Percentiles rank a stretch among this genome's conserved stretches.
Conservation (phyloP, 1,140 invertebrate species). For the Platyscapa corneri region DNA sequence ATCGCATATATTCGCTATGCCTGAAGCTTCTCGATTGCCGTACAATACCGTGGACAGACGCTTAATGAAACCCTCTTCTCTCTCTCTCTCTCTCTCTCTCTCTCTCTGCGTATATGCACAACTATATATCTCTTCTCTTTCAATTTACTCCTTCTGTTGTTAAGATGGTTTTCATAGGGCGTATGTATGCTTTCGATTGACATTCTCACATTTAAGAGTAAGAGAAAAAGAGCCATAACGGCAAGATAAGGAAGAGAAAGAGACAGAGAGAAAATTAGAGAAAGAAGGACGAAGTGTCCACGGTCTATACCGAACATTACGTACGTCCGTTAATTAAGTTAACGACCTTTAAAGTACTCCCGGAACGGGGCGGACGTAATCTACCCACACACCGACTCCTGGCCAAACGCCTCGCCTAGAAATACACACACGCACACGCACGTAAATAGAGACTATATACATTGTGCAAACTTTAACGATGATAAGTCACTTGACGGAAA, state of each 20-base stretch:
- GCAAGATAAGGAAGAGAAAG: slow-evolving; percentile 19
- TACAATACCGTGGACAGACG: slow-evolving; percentile 13
- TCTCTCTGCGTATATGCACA: no score
- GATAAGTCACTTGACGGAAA: slow-evolving; percentile 52
- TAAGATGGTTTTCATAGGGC: background rate
- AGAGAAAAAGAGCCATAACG: background rate
- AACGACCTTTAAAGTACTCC: slow-evolving; percentile 65
- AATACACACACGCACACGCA: background rate
- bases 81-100: background rate
- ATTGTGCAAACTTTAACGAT: slow-evolving; percentile 44
- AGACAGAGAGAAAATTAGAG: background rate
- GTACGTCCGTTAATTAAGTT: slow-evolving; percentile 68
- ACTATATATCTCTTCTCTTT: background rate
- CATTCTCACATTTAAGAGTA: background rate
- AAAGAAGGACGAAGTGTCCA: background rate
- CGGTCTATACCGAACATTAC: slow-evolving; percentile 58
- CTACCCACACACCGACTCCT: slow-evolving; percentile 40
- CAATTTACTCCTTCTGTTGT: background rate
- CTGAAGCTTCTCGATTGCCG: slow-evolving; percentile 20
- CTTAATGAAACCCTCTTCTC: slow-evolving; percentile 18
- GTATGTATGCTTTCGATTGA: slow-evolving; percentile 20
- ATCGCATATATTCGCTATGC: background rate
- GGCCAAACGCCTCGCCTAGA: background rate
- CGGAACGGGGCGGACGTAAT: slow-evolving; percentile 58
- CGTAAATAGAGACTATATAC: background rate